These are phyloP conservation scores for Sebastes iracundus DNA, from an alignment of 2,797 vertebrate species.

Conservation along the genomic window DNA sequence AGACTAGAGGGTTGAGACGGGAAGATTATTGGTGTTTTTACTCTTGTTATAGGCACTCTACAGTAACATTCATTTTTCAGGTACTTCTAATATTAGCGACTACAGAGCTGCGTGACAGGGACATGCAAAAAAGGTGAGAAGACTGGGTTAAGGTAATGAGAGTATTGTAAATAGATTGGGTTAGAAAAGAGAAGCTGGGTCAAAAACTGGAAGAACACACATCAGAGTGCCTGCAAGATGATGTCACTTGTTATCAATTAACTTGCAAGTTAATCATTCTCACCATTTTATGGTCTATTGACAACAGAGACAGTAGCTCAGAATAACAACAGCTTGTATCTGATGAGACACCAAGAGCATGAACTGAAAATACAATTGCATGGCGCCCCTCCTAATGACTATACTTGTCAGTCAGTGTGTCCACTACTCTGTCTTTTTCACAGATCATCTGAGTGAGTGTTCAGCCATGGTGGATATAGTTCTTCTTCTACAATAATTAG, in stretches of 20 bases:
- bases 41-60: background rate
- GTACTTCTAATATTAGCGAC: background rate
- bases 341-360: background rate
- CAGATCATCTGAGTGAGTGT: background rate
- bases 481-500: background rate
- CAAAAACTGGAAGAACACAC: conserved; percentile 4
- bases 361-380: background rate
- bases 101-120: background rate
- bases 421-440: background rate
- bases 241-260: conserved; percentile 21
- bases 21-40: background rate
- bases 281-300: conserved; percentile 15
- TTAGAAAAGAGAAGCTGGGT: background rate
- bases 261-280: conserved; percentile 26
- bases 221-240: background rate
- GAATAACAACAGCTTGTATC: conserved; percentile 10
- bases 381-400: background rate
- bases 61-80: background rate
- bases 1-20: background rate
- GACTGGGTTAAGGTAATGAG: background rate
- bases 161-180: background rate
- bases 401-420: background rate
- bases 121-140: background rate
- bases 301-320: conserved; percentile 21
- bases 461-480: background rate